Base-by-base conservation (phyloP, 2,113 vertebrate species). In the Eurystomus gularis region DNA sequence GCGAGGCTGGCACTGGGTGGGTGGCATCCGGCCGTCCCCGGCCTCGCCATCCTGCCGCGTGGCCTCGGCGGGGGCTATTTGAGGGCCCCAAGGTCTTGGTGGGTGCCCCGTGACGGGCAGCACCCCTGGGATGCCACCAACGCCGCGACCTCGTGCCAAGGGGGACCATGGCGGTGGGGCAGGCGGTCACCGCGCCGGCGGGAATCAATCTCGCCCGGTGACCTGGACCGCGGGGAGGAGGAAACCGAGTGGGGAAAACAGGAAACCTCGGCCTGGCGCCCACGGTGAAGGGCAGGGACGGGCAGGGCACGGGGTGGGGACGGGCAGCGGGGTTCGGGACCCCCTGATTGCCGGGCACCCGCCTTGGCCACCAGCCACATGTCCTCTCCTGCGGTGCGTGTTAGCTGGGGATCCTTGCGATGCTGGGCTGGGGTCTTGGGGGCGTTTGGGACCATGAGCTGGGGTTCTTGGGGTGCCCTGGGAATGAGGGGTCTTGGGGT, bases 161-260 rank as follows among this genome's bases (percentile, higher is more conserved):
- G 49, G 54, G 54, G 35, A 19, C 25, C 5, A 0, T 1, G 60
- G 62, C 2, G 1, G 40, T 2, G 51, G 58, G 58, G 26, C 12
- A 28, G 58, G 72, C 8, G 19, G 54, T 42, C 42, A 11, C 42
- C 75, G 16, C 79, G 26, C 35, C 6, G 1, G n/a, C 3, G 2
- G 14, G 21, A 33, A 64, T 76, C 78, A 20, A 62, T 75, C 76
- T 68, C 35, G 9, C 77, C 77, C 33, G 28, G 25, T 7, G 24
- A 73, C 76, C 58, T 19, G 80, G 70, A 69, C 69, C 21, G 3
- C 31, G 5, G 23, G 51, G 82, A 92, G 89, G 90, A 96, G 95
- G 95, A 96, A 96, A 64, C 86, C 1, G 86, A 90, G 95, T 64
- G 31, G 17, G 90, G 69, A 96, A 96, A 96, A 96, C 95, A 96